Evolutionary conservation across 2,797 vertebrate genomes (phyloP).

Genomic region (Nothura maculosa): DNA sequence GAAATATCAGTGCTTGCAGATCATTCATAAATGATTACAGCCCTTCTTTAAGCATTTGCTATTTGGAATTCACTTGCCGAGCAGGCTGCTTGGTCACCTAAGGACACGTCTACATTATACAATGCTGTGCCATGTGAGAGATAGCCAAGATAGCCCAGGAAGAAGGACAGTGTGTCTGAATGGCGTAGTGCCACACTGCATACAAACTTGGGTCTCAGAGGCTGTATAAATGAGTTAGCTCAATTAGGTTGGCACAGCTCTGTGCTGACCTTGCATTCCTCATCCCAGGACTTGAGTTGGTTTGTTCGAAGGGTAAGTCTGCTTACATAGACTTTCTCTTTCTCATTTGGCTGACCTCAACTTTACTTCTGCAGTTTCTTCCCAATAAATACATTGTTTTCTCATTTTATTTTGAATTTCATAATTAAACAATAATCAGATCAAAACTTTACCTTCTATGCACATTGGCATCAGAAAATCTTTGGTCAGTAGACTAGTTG

Average conservation of each 20-base stretch:
- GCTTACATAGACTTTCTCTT: not conserved
- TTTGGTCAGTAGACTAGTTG: not conserved
- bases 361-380: not conserved
- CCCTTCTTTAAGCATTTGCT: not conserved
- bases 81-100: not conserved
- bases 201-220: conserved; percentile 12
- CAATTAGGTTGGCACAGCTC: conserved; percentile 10
- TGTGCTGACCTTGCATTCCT: conserved; percentile 40
- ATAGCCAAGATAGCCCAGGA: conserved; percentile 45
- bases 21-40: not conserved
- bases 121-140: conserved; percentile 14
- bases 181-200: not conserved
- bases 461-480: not conserved
- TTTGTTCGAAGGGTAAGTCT: conserved; percentile 8
- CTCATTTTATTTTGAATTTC: not conserved
- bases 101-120: conserved; percentile 25
- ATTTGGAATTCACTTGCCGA: not conserved
- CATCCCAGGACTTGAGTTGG: not conserved
- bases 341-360: not conserved
- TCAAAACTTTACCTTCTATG: not conserved
- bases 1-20: not conserved
- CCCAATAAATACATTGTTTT: not conserved
- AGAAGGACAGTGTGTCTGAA: conserved; percentile 46
- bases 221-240: conserved; percentile 44
- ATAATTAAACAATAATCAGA: not conserved